These are phyloP conservation scores for Larimichthys crocea DNA, from an alignment of 2,113 vertebrate species.

Conservation along the genomic window DNA sequence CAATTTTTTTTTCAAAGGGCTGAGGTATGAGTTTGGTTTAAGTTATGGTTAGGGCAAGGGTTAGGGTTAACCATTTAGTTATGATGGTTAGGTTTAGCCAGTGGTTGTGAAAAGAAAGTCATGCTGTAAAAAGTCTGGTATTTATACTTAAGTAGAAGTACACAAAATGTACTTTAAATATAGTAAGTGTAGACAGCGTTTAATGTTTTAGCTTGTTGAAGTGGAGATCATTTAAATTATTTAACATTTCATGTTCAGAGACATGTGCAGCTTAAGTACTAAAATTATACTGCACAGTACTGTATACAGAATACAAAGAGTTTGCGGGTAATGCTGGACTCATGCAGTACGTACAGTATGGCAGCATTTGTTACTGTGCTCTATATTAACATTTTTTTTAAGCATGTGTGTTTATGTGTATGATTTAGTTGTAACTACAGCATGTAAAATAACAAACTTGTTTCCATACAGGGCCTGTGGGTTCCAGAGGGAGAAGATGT, in stretches of 20 bases:
- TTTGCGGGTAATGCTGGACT: background rate
- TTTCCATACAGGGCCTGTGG: conserved; percentile 92
- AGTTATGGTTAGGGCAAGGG: background rate
- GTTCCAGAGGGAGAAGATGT: conserved; percentile 97
- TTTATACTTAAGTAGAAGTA: background rate
- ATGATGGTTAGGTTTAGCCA: background rate
- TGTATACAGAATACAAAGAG: background rate
- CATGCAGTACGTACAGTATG: background rate
- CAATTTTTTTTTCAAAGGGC: background rate
- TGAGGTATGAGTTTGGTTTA: background rate
- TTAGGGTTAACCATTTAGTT: background rate
- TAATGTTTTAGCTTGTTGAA: too few species aligned
- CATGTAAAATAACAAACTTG: conserved; percentile 27
- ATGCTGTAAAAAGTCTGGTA: background rate
- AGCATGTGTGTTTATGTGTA: conserved; percentile 15
- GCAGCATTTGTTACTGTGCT: conserved; percentile 4
- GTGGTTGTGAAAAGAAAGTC: background rate
- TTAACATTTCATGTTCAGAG: background rate
- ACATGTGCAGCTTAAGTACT: background rate
- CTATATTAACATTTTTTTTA: conserved; percentile 1
- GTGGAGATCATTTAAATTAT: too few species aligned
- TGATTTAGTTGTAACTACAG: conserved; percentile 26
- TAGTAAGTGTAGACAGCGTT: background rate
- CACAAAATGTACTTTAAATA: background rate
- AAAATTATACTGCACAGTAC: too few species aligned